Evolutionary conservation across 2,888 invertebrate genomes (phyloP), one percentile per base, ranked within the genome.

Genomic region (Dione vanillae): DNA sequence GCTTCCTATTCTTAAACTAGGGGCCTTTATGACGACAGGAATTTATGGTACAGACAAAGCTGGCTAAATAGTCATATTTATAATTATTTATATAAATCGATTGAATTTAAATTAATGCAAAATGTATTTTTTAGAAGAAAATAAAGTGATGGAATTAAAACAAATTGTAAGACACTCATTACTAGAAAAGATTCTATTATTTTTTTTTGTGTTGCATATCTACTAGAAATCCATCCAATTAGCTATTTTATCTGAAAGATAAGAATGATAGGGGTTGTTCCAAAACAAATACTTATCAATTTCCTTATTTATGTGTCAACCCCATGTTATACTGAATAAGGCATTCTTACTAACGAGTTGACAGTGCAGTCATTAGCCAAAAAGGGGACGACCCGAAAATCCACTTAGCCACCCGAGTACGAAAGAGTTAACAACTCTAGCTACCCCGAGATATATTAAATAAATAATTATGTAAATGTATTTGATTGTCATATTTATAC

Each of bases 351-450:
- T 86, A 89, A 89, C 87, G 86, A 87, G 86, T 84, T 81, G 84
- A 82, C 88, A 81, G 84, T 85, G 84, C 83, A 83, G 85, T 86
- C 85, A 88, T 91, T 90, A 91, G 85, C 86, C 85, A 86, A 90
- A 91, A 87, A 85, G 82, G 87, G 82, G 80, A 77, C 80, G 81
- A 91, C 90, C 90, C 89, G 89, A 88, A 90, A 91, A 92, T 88
- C 90, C 90, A 92, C 92, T 92, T 90, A 92, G 86, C 83, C 77
- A 58, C 64, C 61, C 20, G 71, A 61, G 65, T 65, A 72, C 54
- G 58, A 64, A 65, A 72, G 72, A 64, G 67, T 72, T 70, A 62
- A 27, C 52, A 64, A 40, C 51, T 64, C 37, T 19, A 40, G 19
- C 51, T 51, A 64, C 35, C 40, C 9, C 37, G 40, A 37, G 19